phyloP scores from a whole-genome alignment of 2,797 vertebrate species.

The Mus minutoides region DNA sequence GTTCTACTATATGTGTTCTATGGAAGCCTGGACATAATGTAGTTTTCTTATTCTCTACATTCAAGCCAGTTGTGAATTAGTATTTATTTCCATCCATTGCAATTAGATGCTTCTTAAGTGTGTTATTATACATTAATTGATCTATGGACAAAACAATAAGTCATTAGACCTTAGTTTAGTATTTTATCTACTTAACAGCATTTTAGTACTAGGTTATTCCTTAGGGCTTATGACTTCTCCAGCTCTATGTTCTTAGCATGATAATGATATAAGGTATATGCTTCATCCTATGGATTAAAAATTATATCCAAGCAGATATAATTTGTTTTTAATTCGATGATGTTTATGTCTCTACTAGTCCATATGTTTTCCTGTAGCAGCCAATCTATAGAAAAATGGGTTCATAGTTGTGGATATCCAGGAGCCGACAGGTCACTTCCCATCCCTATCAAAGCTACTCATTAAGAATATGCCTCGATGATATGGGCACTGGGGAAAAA shows the following conservation, averaged over 20 bases:
- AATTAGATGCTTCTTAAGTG: background rate
- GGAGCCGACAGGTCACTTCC: background rate
- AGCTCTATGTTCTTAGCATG: background rate
- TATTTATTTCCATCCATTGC: background rate
- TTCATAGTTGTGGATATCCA: background rate
- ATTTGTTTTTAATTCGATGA: too few relatives aligned
- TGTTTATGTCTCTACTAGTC: too few relatives aligned
- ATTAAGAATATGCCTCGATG: too few relatives aligned
- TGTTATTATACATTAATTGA: background rate
- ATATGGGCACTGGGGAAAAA: too few relatives aligned
- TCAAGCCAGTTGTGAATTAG: background rate
- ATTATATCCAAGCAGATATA: background rate
- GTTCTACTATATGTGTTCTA: background rate
- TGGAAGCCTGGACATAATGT: background rate
- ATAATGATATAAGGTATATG: background rate
- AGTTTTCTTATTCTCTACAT: background rate
- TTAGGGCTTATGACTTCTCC: background rate
- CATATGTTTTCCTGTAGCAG: background rate
- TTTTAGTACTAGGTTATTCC: background rate
- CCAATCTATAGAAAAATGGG: background rate
- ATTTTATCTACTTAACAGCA: too few relatives aligned
- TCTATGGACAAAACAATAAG: background rate
- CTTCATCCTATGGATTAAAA: background rate
- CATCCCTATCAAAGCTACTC: background rate
- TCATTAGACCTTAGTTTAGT: background rate